Conservation (phyloP, 2,888 invertebrate species). For the Lacanobia wlatinum region DNA sequence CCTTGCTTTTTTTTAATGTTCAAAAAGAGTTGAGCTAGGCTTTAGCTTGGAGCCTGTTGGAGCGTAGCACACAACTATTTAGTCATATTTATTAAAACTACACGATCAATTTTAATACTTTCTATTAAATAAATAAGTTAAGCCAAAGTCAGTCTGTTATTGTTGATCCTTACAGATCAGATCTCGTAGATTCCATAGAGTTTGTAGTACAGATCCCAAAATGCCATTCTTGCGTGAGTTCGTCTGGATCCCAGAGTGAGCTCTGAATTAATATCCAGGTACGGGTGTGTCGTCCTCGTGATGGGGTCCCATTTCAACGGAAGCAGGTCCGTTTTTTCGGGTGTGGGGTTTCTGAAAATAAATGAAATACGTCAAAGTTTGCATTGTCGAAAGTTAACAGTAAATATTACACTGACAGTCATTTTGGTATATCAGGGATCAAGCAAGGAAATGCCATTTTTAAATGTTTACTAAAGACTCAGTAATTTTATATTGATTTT, state of each 20-base stretch:
- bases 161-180: conserved; percentile 3
- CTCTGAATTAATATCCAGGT: conserved; percentile 55
- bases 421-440: neutral
- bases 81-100: neutral
- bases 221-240: conserved; percentile 57
- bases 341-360: conserved; percentile 60
- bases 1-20: neutral
- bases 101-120: neutral
- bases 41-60: neutral
- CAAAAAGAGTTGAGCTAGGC: neutral
- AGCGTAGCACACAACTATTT: no score
- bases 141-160: neutral
- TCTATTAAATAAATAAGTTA: neutral
- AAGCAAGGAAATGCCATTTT: neutral
- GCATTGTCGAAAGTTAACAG: neutral
- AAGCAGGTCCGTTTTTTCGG: conserved; percentile 58
- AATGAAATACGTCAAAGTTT: neutral
- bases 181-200: conserved; percentile 50
- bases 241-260: conserved; percentile 44
- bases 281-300: conserved; percentile 40
- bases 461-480: neutral
- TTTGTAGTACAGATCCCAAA: conserved; percentile 69
- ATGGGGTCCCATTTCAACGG: conserved; percentile 64
- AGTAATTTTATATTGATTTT: no score
- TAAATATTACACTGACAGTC: neutral